phyloP scores from a whole-genome alignment of 2,888 invertebrate species.

The Andrena flavipes region DNA sequence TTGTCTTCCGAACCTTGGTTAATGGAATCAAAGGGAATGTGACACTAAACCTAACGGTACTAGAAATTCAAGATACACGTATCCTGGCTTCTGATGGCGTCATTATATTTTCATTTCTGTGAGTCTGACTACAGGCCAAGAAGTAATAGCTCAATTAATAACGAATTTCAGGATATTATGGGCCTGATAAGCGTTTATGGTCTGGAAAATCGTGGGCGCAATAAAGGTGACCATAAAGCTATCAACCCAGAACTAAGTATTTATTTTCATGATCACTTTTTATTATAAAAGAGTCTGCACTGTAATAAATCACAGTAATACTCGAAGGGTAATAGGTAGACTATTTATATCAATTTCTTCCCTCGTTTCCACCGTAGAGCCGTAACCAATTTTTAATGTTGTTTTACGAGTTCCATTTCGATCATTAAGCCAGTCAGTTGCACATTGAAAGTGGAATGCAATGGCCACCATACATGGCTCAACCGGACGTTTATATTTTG shows the following conservation, averaged over 20 bases:
- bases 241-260: background rate
- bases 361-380: background rate
- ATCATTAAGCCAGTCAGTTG: too few species aligned
- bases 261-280: slow-evolving; percentile 23
- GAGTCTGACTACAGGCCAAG: background rate
- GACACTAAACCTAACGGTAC: slow-evolving; percentile 27
- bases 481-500: too few species aligned
- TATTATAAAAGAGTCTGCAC: background rate
- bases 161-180: background rate
- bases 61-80: slow-evolving; percentile 46
- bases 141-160: background rate
- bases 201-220: background rate
- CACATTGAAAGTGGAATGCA: too few species aligned
- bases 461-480: too few species aligned
- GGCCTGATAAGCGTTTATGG: slow-evolving; percentile 18
- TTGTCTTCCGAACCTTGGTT: slow-evolving; percentile 24
- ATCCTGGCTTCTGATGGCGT: slow-evolving; percentile 24
- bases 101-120: slow-evolving; percentile 54
- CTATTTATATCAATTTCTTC: slow-evolving; percentile 9
- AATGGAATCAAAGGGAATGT: slow-evolving; percentile 50
- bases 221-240: slow-evolving; percentile 8
- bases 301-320: slow-evolving; percentile 11
- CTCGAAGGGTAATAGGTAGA: background rate
- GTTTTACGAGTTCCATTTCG: too few species aligned
- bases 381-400: background rate